Percentiles rank a stretch among this genome's conserved stretches.
Evolutionary conservation across 2,888 invertebrate species (phyloP).

Genomic region (Nephrotoma flavescens): DNA sequence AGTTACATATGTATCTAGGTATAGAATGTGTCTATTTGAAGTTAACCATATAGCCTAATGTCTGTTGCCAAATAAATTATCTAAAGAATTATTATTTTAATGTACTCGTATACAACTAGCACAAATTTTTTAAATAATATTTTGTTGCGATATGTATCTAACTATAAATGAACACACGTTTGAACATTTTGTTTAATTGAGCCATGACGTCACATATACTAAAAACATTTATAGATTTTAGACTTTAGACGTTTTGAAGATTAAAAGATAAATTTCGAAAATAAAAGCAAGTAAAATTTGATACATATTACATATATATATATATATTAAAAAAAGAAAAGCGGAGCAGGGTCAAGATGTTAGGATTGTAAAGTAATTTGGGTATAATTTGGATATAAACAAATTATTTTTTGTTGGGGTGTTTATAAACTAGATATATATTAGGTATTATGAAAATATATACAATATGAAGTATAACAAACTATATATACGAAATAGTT

Average conservation of each 20-base stretch:
- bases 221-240: neutral
- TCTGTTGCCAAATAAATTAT: neutral
- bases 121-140: neutral
- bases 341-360: neutral
- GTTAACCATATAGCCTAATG: neutral
- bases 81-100: neutral
- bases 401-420: neutral
- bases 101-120: neutral
- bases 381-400: neutral
- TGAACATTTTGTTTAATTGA: neutral
- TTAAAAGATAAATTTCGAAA: neutral
- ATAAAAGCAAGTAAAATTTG: neutral
- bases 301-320: neutral
- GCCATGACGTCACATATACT: neutral
- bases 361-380: neutral
- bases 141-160: neutral
- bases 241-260: neutral
- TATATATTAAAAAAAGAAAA: neutral
- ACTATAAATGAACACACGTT: neutral
- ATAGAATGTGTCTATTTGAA: neutral
- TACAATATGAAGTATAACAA: neutral
- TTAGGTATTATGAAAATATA: neutral
- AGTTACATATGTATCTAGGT: too few relatives aligned
- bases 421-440: neutral
- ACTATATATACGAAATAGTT: neutral